Base-by-base conservation (phyloP, 2,888 invertebrate species). In the Callyntrura guangdongensis region DNA sequence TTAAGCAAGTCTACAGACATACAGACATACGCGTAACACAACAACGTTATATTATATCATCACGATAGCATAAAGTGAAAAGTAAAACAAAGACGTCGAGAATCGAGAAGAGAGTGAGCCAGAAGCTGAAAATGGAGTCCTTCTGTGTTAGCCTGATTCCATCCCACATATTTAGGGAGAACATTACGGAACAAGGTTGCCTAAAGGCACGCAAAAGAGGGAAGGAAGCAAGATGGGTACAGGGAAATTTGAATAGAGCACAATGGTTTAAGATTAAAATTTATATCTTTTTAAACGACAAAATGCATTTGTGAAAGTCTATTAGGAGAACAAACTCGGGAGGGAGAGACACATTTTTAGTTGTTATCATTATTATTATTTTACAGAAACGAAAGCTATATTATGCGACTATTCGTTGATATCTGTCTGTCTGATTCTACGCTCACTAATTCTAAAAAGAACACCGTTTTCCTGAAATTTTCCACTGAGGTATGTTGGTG, bases 11-110 rank as follows among this genome's bases (percentile, higher is more conserved):
- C 81, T 14, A 45, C 25, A 64, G 12, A 64, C 22, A 77, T 27
- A 25, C 56, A 59, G 17, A 27, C 25, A 77, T 53, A 67, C 20
- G 9, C n/a, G 22, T 0, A 79, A n/a, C 53, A 79, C 53, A 77
- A 77, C 25, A 79, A 79, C 36, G 17, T 22, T 56, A 25, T 49
- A n/a, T n/a, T n/a, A n/a, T n/a, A n/a, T n/a, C n/a, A n/a, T n/a
- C 47, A 74, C 45, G 81, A 72, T 83, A 67, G 61, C 47, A 77
- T 36, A 47, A 89, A 77, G 77, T 64, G 64, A 89, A 84, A 83
- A 84, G 77, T 84, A 64, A 77, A 84, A 89, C 83, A 89, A 89
- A 89, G 84, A 74, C 64, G 36, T 64, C 47, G 36, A 82, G 81
- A 72, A 81, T 36, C 61, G 74, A 47, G 64, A 47, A 61, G 74